Conservation (phyloP, 1,140 invertebrate genomes). For the Lasaia peninsularis region DNA sequence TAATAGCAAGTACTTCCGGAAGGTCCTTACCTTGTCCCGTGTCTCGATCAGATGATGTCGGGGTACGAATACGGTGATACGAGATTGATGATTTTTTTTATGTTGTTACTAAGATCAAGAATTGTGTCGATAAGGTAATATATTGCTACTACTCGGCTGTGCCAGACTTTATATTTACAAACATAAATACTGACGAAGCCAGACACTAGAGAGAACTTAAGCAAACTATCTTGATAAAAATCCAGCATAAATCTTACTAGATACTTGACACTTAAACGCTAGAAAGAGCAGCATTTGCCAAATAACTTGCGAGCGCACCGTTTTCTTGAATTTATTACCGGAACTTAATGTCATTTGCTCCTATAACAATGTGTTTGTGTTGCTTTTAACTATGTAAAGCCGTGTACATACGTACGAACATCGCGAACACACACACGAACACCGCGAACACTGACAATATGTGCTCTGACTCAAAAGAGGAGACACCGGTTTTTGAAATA, state of each 20-base stretch:
- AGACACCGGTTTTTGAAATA: too few species aligned
- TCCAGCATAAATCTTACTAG: constrained; percentile 11
- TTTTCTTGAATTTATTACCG: constrained; percentile 17
- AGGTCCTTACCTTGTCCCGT: too few species aligned
- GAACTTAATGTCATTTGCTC: constrained; percentile 10
- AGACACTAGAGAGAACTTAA: constrained; percentile 1
- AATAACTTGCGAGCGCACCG: constrained; percentile 13
- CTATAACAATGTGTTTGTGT: constrained; percentile 11
- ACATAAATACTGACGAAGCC: neutral
- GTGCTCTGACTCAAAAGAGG: too few species aligned
- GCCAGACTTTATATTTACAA: neutral
- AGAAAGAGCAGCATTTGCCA: constrained; percentile 18
- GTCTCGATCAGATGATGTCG: too few species aligned
- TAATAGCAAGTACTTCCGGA: too few species aligned
- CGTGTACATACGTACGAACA: too few species aligned
- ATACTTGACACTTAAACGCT: constrained; percentile 3
- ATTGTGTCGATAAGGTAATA: too few species aligned
- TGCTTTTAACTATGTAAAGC: constrained; percentile 1
- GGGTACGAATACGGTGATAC: too few species aligned
- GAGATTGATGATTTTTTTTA: neutral
- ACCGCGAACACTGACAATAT: too few species aligned
- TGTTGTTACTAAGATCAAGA: neutral
- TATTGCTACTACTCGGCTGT: neutral
- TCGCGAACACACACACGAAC: too few species aligned
- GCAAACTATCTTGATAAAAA: constrained; percentile 14